Evolutionary conservation across 2,113 vertebrate species (phyloP), one percentile per base, ranked within the genome.

Genomic region (Phoxinus phoxinus): DNA sequence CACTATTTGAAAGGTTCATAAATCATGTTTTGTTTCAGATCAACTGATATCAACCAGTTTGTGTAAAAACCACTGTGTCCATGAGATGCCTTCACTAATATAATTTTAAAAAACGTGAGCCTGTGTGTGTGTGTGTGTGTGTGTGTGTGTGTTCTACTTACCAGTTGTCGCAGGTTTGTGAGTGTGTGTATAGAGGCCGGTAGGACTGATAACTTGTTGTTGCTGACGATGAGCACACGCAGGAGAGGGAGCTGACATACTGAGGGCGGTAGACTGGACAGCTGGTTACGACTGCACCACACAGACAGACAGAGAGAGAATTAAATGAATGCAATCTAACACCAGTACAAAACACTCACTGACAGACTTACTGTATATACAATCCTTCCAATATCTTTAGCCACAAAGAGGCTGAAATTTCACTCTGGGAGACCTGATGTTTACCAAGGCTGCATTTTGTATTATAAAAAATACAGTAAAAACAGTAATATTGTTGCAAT

Each of bases 231-330:
- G 89, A 98, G 97, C 25, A 98, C 96, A 13, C 96, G 91, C 63
- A 98, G 94, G 58, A 98, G 95, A 75, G 97, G 96, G 51, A 98
- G 96, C 84, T 95, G 95, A 84, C 97, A 98, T 83, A 98, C 94
- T 44, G 96, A 96, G 0, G 93, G 71, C 4, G 97, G 96, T 84
- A 98, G 90, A 7, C 93, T 92, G 32, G 95, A 95, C 85, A 98
- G 94, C 90, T 97, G 97, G 88, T 98, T 98, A 46, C 97, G 97
- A 89, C 97, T 98, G 27, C 69, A 89, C 19, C 67, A 23, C 67
- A 41, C 19, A 41, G 2, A 41, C 58, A 84, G 41, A 79, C 13
- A 58, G 10, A 84, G 30, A 51, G 12, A n/a, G 2, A 44, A 30
- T 30, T 25, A 30, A 25, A 41, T 8, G 1, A 30, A 44, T 37